phyloP scores from a whole-genome alignment of 2,888 invertebrate genomes.

The Nemurella pictetii region DNA sequence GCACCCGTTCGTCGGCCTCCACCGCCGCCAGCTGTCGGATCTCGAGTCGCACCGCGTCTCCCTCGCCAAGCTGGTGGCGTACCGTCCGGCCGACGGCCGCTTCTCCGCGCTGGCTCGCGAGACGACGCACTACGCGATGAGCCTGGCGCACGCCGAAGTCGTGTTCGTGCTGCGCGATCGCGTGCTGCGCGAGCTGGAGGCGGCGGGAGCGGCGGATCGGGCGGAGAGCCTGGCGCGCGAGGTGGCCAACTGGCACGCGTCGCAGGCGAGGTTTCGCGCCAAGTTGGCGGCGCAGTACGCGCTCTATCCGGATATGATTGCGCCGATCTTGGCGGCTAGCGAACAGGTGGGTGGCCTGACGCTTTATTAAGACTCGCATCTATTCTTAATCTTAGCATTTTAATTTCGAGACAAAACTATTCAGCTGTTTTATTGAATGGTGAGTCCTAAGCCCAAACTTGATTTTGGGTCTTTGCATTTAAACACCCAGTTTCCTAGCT shows the following conservation, averaged over 20 bases:
- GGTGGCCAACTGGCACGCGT: slow-evolving; percentile 58
- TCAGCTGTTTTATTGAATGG: too few species aligned
- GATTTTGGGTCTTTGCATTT: too few species aligned
- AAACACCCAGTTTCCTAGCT: too few species aligned
- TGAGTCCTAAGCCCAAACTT: too few species aligned
- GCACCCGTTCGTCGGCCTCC: slow-evolving; percentile 55
- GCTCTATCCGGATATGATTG: slow-evolving; percentile 78
- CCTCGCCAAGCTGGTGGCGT: slow-evolving; percentile 59
- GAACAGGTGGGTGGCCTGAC: slow-evolving; percentile 64
- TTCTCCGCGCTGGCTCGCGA: slow-evolving; percentile 57
- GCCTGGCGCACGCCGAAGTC: slow-evolving; percentile 49
- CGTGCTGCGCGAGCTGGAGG: slow-evolving; percentile 42
- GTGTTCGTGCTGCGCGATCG: slow-evolving; percentile 49
- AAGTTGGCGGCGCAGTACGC: slow-evolving; percentile 61
- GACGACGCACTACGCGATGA: slow-evolving; percentile 37
- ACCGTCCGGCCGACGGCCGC: slow-evolving; percentile 57
- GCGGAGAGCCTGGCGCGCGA: slow-evolving; percentile 51
- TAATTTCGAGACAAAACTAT: too few species aligned
- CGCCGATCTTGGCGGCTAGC: slow-evolving; percentile 70
- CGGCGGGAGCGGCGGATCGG: slow-evolving; percentile 42
- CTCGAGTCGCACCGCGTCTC: slow-evolving; percentile 51
- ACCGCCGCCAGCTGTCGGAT: slow-evolving; percentile 53
- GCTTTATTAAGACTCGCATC: too few species aligned
- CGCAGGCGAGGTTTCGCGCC: slow-evolving; percentile 60
- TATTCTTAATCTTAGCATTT: too few species aligned